Evolutionary conservation across 2,888 invertebrate species (phyloP), one percentile per base, ranked within the genome.

Genomic region (Hypercompe scribonia): DNA sequence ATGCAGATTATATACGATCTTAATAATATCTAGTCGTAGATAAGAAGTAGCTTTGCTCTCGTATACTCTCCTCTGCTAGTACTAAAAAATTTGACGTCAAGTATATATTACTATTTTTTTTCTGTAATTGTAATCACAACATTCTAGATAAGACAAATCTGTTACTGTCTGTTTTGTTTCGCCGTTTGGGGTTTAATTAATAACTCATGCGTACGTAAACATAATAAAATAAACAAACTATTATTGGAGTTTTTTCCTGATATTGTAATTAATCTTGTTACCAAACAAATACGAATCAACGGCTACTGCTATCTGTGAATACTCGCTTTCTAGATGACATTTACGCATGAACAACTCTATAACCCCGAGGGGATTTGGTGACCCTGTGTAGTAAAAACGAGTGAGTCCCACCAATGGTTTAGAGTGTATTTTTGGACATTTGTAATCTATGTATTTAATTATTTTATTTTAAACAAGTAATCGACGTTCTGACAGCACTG

Each of bases 201-300:
- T 54, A 54, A 24, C 50, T 2, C n/a, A 8, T 5, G 2, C 21
- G 24, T 24, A 1, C 54, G n/a, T n/a, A n/a, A n/a, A 13, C 13
- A 28, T 8, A 54, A 28, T 24, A n/a, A 28, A n/a, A n/a, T 28
- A 54, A 54, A 54, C 11, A 11, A 46, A 46, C 21, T 46, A 54
- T 54, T 54, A 28, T 54, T 54, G 7, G n/a, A 54, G 2, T n/a
- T n/a, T 28, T n/a, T 54, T 54, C 18, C 3, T 28, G n/a, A 54
- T 54, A n/a, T 54, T 54, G 54, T n/a, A n/a, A 54, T 54, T 24
- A n/a, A 54, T n/a, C 54, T 54, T 54, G 54, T 54, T n/a, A n/a
- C 54, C 54, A 54, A 54, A 28, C 24, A 54, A n/a, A 54, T 7
- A n/a, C 50, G 50, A 10, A 24, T 50, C 5, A 46, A 50, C 50